Evolutionary conservation across 2,888 invertebrate species (phyloP).

Genomic region (Drosophila trichaetosa): DNA sequence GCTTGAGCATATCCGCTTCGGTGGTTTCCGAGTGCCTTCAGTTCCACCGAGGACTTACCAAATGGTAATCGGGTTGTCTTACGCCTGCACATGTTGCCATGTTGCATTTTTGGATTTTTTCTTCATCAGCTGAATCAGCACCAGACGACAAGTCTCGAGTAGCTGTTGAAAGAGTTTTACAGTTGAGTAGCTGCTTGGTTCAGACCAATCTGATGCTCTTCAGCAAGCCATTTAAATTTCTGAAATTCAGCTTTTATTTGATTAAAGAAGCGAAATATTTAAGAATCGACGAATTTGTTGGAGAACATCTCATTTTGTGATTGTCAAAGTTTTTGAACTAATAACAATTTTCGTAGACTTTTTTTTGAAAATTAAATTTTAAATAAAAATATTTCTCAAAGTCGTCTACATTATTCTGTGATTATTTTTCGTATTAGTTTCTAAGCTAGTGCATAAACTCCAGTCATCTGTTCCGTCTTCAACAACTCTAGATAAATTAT

Average conservation of each 20-base stretch:
- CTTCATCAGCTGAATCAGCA: constrained; percentile 9
- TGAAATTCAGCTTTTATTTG: not conserved
- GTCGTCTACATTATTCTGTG: not conserved
- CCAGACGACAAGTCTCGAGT: constrained; percentile 10
- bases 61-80: constrained; percentile 76
- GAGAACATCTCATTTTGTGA: not conserved
- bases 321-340: not conserved
- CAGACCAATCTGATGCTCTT: not conserved
- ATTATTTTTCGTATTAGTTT: not conserved
- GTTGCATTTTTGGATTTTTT: constrained; percentile 54
- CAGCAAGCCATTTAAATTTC: not conserved
- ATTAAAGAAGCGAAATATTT: not conserved
- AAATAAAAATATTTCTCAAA: not conserved
- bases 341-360: not conserved
- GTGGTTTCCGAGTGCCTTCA: constrained; percentile 28
- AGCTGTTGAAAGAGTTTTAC: constrained; percentile 12
- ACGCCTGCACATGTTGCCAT: constrained; percentile 57
- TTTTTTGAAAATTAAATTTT: not conserved
- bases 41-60: constrained; percentile 56
- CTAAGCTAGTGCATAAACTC: not conserved
- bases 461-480: not conserved
- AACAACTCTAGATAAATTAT: not conserved
- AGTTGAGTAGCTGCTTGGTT: not conserved
- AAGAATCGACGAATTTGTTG: not conserved
- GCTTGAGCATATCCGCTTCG: constrained; percentile 41